These are phyloP conservation scores for Ferrisia virgata DNA, from an alignment of 2,888 invertebrate genomes.

Conservation along the genomic window DNA sequence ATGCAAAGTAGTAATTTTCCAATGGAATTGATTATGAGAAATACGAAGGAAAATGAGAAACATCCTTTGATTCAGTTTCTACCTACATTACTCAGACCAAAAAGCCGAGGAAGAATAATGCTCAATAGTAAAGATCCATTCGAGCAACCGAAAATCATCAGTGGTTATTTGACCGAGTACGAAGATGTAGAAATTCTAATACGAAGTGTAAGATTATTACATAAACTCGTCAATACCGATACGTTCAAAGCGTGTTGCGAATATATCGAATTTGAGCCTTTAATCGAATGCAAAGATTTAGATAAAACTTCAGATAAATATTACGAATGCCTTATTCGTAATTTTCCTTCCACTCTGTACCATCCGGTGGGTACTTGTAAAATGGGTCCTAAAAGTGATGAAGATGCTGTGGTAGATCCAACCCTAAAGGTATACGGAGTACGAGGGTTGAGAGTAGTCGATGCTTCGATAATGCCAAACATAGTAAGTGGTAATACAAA, in stretches of 20 bases:
- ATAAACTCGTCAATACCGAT: neutral
- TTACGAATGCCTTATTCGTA: conserved; percentile 6
- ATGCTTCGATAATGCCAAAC: conserved; percentile 37
- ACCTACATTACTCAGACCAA: conserved; percentile 11
- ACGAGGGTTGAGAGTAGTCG: conserved; percentile 51
- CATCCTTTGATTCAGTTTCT: neutral
- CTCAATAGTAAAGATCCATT: neutral
- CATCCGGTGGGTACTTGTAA: conserved; percentile 58
- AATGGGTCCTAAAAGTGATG: conserved; percentile 54
- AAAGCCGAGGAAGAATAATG: conserved; percentile 17
- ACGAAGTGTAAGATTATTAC: neutral
- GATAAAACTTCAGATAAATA: neutral
- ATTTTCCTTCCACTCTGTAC: conserved; percentile 51
- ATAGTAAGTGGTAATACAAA: conserved; percentile 33
- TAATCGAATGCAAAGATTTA: neutral
- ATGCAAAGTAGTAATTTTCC: neutral
- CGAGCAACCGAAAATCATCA: conserved; percentile 1
- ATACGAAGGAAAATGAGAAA: neutral
- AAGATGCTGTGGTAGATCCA: conserved; percentile 50
- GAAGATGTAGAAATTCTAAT: conserved; percentile 14
- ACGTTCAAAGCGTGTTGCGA: neutral
- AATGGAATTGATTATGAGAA: neutral
- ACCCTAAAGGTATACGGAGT: conserved; percentile 52
- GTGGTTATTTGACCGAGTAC: neutral
- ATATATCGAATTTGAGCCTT: neutral